Conservation (phyloP, 1,140 invertebrate species). For the Apis mellifera region DNA sequence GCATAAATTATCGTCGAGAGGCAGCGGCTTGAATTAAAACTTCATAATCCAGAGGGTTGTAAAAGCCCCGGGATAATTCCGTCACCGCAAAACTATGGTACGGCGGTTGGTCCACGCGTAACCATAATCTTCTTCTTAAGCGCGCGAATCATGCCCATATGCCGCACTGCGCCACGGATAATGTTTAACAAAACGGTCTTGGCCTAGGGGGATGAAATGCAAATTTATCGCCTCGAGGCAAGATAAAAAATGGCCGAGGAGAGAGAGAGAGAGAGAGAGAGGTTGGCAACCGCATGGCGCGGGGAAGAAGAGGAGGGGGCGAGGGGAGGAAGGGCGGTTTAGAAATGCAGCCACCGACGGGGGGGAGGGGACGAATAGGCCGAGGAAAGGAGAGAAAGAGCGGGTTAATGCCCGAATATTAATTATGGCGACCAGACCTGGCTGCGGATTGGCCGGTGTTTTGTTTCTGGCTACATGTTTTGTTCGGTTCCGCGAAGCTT, state of each 20-base stretch:
- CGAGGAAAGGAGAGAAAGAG: slow-evolving; percentile 33
- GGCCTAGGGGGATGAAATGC: slow-evolving; percentile 62
- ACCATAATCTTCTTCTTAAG: slow-evolving; percentile 40
- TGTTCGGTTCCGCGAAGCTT: slow-evolving; percentile 35
- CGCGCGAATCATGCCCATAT: slow-evolving; percentile 47
- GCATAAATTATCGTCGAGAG: background rate
- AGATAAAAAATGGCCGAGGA: slow-evolving; percentile 44
- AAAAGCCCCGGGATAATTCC: slow-evolving; percentile 24
- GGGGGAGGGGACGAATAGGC: slow-evolving; percentile 1
- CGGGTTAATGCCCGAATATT: slow-evolving; percentile 73
- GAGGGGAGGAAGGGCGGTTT: too few species aligned
- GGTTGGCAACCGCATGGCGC: background rate
- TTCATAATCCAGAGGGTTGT: slow-evolving; percentile 21
- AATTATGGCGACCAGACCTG: slow-evolving; percentile 68
- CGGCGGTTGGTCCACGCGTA: background rate
- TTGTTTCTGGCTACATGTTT: slow-evolving; percentile 67
- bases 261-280: too few species aligned
- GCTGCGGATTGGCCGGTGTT: slow-evolving; percentile 61
- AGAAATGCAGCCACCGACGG: background rate
- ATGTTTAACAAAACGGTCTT: slow-evolving; percentile 71
- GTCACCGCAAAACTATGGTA: slow-evolving; percentile 5
- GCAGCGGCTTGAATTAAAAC: background rate
- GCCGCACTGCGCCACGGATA: slow-evolving; percentile 55
- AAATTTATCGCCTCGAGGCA: slow-evolving; percentile 69
- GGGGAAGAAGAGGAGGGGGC: background rate